phyloP scores from a whole-genome alignment of 2,888 invertebrate genomes.

The Ametastegia equiseti region DNA sequence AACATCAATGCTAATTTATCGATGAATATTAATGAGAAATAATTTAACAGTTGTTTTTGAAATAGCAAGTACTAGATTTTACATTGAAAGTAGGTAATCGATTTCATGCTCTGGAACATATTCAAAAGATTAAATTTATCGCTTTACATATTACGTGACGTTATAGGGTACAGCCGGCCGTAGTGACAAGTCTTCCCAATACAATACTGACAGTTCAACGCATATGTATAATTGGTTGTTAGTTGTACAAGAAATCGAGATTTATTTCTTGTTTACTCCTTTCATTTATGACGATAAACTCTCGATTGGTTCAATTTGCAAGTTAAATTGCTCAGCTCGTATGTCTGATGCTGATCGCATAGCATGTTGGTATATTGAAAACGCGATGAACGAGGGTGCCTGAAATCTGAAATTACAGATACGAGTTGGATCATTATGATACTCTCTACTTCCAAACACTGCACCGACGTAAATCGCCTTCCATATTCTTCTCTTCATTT shows the following conservation, averaged over 20 bases:
- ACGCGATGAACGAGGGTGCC: background rate
- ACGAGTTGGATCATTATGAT: background rate
- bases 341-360: background rate
- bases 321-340: constrained; percentile 18
- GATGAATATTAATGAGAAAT: constrained; percentile 37
- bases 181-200: background rate
- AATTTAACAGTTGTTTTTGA: constrained; percentile 19
- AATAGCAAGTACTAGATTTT: background rate
- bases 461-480: background rate
- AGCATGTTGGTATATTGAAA: constrained; percentile 12
- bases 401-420: background rate
- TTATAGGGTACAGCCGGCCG: background rate
- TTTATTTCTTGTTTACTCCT: constrained; percentile 8
- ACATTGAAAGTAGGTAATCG: background rate
- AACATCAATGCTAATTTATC: background rate
- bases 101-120: background rate
- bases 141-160: background rate
- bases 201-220: background rate
- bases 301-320: constrained; percentile 7
- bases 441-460: background rate
- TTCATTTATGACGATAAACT: background rate
- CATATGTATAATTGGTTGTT: background rate
- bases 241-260: background rate
- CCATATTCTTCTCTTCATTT: background rate
- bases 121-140: background rate